These are phyloP conservation scores for Rhorus exstirpatorius DNA, from an alignment of 2,888 invertebrate species.

Conservation along the genomic window DNA sequence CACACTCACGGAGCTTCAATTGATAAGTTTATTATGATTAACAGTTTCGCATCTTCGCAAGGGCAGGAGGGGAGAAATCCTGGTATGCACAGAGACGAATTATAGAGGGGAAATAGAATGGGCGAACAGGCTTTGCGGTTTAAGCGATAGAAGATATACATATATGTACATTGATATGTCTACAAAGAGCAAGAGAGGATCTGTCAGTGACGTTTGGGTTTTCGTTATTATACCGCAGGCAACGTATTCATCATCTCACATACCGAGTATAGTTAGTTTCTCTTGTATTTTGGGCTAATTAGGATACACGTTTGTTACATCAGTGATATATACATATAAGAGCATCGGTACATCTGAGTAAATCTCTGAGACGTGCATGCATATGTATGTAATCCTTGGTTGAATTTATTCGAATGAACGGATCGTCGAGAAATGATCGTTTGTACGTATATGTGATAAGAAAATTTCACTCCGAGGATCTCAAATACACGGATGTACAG, in stretches of 20 bases:
- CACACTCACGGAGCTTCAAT: constrained; percentile 28
- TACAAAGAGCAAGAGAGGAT: constrained; percentile 20
- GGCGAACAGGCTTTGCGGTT: constrained; percentile 42
- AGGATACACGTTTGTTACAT: constrained; percentile 3
- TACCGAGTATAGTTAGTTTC: constrained; percentile 42
- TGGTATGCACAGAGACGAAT: neutral
- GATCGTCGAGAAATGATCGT: neutral
- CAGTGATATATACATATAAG: neutral
- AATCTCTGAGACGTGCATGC: neutral
- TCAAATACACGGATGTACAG: neutral
- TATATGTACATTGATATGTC: neutral
- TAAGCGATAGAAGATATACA: constrained; percentile 3
- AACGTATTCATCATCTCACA: constrained; percentile 23
- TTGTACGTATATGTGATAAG: constrained; percentile 25
- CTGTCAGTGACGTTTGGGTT: constrained; percentile 61
- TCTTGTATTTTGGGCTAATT: constrained; percentile 39
- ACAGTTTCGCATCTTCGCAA: constrained; percentile 18
- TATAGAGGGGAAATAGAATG: constrained; percentile 39
- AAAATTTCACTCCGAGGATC: constrained; percentile 44
- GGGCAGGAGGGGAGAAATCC: no score
- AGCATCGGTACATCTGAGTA: neutral
- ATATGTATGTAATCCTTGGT: constrained; percentile 12
- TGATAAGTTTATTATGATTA: constrained; percentile 47
- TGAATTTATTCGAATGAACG: constrained; percentile 3
- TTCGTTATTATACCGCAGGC: constrained; percentile 64